Evolutionary conservation across 1,140 invertebrate genomes (phyloP), one percentile per base, ranked within the genome.

Genomic region (Brachionus rotundiformis): DNA sequence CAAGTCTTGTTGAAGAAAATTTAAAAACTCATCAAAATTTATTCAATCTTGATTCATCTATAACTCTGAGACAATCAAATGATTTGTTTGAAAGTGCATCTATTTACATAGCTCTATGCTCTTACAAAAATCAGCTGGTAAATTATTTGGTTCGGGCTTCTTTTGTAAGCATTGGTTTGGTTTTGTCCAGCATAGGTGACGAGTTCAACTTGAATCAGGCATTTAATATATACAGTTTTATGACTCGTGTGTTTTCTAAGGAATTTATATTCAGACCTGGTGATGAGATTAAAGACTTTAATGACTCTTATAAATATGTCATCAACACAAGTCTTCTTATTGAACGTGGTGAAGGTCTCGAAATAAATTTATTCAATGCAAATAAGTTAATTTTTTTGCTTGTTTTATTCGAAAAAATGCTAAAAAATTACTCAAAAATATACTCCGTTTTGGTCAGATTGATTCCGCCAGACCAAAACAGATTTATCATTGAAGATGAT

Each of bases 291-390:
- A 79, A 59, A 54, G 76, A 79, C 47, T 79, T 79, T 19, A 19
- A 79, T 11, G 76, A 79, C 29, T 54, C 76, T 27, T 39, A 59
- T 29, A 79, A 59, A 39, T 79, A 41, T 79, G 49, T 79, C 33
- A 54, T 59, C n/a, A 54, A 79, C 10, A 63, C 76, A 39, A 79
- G 29, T 59, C 33, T 79, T 19, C 27, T 79, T 6, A 1, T 16
- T 3, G 63, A 68, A 36, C 6, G 36, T 3, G 11, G 27, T 2
- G 5, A 63, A n/a, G 54, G 19, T 4, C 19, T 63, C 4, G 59
- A 63, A 36, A 59, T 79, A n/a, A 59, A 59, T 59, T 33, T 39
- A 27, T 79, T 79, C 36, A 79, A 63, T 79, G 16, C 54, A 3
- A 73, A 73, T 23, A 41, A 73, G 27, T 73, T 73, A 13, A 44